These are phyloP conservation scores for Nebria brevicollis DNA, from an alignment of 2,888 invertebrate species.

Conservation along the genomic window DNA sequence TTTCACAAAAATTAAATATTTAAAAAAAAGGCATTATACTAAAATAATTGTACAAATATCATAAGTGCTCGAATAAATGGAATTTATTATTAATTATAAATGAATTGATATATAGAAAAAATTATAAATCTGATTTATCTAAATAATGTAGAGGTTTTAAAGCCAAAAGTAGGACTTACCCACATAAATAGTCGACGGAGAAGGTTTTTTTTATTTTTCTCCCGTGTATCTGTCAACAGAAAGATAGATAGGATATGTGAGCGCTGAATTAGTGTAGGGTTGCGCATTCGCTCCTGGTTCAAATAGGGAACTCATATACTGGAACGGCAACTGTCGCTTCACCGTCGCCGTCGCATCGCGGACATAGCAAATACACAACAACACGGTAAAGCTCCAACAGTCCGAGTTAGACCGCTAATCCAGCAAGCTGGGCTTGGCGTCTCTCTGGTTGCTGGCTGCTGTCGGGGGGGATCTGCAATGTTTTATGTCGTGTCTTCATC, in stretches of 20 bases:
- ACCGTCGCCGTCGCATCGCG: background rate
- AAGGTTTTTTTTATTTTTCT: conserved; percentile 17
- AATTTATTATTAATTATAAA: no score
- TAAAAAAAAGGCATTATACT: no score
- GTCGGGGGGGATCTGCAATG: conserved; percentile 53
- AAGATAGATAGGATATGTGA: background rate
- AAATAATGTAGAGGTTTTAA: conserved; percentile 28
- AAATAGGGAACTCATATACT: no score
- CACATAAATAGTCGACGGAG: conserved; percentile 19
- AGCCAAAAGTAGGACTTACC: conserved; percentile 14
- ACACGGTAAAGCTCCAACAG: conserved; percentile 25
- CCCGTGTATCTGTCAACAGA: background rate
- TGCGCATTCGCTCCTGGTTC: conserved; percentile 4
- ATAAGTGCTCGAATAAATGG: no score
- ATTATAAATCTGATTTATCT: conserved; percentile 37
- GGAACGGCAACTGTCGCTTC: background rate
- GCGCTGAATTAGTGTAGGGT: background rate
- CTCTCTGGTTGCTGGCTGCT: background rate
- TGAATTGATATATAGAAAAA: background rate
- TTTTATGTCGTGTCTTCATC: conserved; percentile 59
- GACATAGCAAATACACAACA: conserved; percentile 16
- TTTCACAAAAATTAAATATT: no score
- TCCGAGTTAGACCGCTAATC: conserved; percentile 52
- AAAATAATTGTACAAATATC: no score
- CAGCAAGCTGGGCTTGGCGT: conserved; percentile 52